Evolutionary conservation across 2,113 vertebrate species (phyloP).

Genomic region (Caranx ignobilis): DNA sequence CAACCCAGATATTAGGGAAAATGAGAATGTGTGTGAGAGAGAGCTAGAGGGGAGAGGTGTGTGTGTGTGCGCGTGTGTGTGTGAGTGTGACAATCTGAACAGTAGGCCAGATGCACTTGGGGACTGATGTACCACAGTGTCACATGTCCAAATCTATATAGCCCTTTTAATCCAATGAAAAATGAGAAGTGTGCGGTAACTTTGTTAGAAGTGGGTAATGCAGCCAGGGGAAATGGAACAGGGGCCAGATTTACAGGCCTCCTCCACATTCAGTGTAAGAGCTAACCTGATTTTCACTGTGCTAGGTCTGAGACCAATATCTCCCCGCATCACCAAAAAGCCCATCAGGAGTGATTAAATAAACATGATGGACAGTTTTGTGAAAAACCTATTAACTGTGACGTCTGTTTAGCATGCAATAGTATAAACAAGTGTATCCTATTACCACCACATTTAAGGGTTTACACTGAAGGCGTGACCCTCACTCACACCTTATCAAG

Average conservation of each 20-base stretch:
- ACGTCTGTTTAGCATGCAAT: slow-evolving; percentile 55
- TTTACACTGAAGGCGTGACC: slow-evolving; percentile 12
- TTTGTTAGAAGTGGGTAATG: slow-evolving; percentile 81
- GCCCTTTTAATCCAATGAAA: slow-evolving; percentile 83
- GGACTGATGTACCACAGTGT: slow-evolving; percentile 70
- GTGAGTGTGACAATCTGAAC: neutral
- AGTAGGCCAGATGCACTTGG: slow-evolving; percentile 63
- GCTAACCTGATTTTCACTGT: slow-evolving; percentile 77
- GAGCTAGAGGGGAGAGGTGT: neutral
- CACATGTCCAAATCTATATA: slow-evolving; percentile 76
- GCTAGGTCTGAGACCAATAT: slow-evolving; percentile 76
- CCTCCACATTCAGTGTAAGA: slow-evolving; percentile 70
- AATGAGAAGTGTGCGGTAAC: slow-evolving; percentile 80
- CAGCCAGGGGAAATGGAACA: slow-evolving; percentile 77
- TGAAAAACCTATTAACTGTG: slow-evolving; percentile 54
- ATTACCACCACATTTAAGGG: slow-evolving; percentile 18
- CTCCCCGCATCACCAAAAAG: slow-evolving; percentile 65
- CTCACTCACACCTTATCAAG: neutral
- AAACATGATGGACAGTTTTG: slow-evolving; percentile 74
- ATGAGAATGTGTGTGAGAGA: slow-evolving; percentile 8
- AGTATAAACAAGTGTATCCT: neutral
- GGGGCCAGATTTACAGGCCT: slow-evolving; percentile 74
- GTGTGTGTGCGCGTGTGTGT: neutral
- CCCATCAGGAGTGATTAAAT: slow-evolving; percentile 78
- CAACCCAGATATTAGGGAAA: slow-evolving; percentile 36